Evolutionary conservation across 1,140 invertebrate species (phyloP).

Genomic region (Parapsyche elsis): DNA sequence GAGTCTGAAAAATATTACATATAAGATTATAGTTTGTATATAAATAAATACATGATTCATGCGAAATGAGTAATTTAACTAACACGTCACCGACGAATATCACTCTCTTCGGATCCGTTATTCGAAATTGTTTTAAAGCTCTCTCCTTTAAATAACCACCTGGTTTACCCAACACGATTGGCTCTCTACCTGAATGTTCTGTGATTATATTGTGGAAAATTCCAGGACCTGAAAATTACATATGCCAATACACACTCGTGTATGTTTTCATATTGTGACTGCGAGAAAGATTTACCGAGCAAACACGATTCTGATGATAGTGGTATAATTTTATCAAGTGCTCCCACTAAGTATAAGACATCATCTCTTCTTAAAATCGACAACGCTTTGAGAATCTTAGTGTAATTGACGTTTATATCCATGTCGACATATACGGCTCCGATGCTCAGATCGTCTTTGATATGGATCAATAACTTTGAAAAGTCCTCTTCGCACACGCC

Average conservation of each 20-base stretch:
- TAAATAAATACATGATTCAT: neutral
- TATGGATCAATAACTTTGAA: slow-evolving; percentile 51
- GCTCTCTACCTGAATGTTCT: slow-evolving; percentile 57
- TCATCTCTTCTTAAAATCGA: slow-evolving; percentile 57
- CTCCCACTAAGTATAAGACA: slow-evolving; percentile 58
- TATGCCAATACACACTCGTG: neutral
- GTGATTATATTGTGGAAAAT: slow-evolving; percentile 61
- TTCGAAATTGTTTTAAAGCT: slow-evolving; percentile 53
- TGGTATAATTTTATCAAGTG: slow-evolving; percentile 58
- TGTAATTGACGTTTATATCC: slow-evolving; percentile 59
- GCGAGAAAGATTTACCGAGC: slow-evolving; percentile 24
- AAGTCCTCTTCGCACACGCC: slow-evolving; percentile 1
- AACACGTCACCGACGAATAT: slow-evolving; percentile 68
- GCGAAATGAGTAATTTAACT: slow-evolving; percentile 21
- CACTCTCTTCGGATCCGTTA: slow-evolving; percentile 60
- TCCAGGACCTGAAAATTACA: slow-evolving; percentile 60
- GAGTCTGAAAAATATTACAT: slow-evolving; percentile 56
- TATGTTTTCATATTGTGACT: neutral
- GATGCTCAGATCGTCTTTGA: slow-evolving; percentile 56
- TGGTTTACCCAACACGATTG: slow-evolving; percentile 64
- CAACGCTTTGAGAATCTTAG: slow-evolving; percentile 59
- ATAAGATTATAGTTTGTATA: neutral
- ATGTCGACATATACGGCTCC: slow-evolving; percentile 61
- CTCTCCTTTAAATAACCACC: slow-evolving; percentile 59
- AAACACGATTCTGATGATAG: slow-evolving; percentile 54